Evolutionary conservation across 2,113 vertebrate species (phyloP), one percentile per base, ranked within the genome.

Genomic region (Ancistrus triradiatus): DNA sequence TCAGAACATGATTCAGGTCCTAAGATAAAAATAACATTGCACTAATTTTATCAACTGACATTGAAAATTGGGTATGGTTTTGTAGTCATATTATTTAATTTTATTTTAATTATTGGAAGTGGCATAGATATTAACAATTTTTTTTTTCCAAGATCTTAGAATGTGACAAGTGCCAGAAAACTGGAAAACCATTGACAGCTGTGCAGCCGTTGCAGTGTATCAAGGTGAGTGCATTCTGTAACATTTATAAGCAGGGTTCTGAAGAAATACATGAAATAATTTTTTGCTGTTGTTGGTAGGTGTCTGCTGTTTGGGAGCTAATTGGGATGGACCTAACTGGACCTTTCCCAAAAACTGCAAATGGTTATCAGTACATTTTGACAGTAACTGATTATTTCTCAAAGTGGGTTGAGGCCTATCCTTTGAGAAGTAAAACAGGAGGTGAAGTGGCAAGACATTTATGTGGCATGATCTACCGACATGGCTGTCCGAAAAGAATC

Each of bases 371-470:
- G 25, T 74, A 62, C 7, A 70, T 70, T 6, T 19, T 74, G 1
- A 66, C 56, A 19, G 57, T 62, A 14, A 66, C 61, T 42, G 67
- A 70, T 25, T 74, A 59, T 10, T 69, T 69, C 37, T 69, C 72
- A 17, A 69, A 69, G 19, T 56, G 56, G 67, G 72, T 65, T 31
- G 66, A 74, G 19, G 67, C 43, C 6, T 66, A 49, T 18, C 66
- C 40, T 6, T 50, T 66, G 24, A 70, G 61, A 9, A 60, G 18
- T 6, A 74, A 51, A 48, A 25, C 49, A 1, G 28, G 61, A 40
- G 28, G 40, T 38, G 49, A 69, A 56, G 66, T 74, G 6, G 47
- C 25, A 66, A 2, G 19, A 9, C 31, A 28, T 18, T 3, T 69
- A 6, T 61, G 66, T 2, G 31, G 55, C 7, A 51, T 50, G 6